phyloP scores from a whole-genome alignment of 2,113 vertebrate genomes.

The Pomatorhinus ruficollis region DNA sequence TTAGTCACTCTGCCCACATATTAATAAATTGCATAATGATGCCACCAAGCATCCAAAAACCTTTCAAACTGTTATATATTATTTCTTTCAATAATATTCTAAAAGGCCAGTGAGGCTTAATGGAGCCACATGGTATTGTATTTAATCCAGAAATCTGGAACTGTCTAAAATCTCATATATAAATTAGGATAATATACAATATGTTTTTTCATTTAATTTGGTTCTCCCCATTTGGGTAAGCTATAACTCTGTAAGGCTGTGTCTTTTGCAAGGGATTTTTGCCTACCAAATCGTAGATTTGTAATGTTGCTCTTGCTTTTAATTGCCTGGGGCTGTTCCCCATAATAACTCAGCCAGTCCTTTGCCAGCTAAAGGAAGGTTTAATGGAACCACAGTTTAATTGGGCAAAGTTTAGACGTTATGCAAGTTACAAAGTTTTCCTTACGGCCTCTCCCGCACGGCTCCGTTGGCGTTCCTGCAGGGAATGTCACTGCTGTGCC shows the following conservation, averaged over 20 bases:
- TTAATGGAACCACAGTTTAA: conserved; percentile 41
- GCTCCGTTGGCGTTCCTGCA: background rate
- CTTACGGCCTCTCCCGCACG: fast-evolving
- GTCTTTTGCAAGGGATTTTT: conserved; percentile 38
- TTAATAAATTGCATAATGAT: conserved; percentile 72
- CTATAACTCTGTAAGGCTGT: background rate
- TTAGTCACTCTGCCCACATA: conserved; percentile 70
- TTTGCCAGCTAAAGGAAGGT: conserved; percentile 16
- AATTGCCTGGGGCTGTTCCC: conserved; percentile 23
- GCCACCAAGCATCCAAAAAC: conserved; percentile 66
- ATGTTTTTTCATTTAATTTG: conserved; percentile 65
- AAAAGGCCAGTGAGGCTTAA: conserved; percentile 59
- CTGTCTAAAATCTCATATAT: conserved; percentile 58
- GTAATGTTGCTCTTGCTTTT: conserved; percentile 13
- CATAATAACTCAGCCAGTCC: background rate
- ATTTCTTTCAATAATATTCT: conserved; percentile 66
- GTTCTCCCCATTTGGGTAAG: conserved; percentile 14
- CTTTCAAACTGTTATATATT: conserved; percentile 67
- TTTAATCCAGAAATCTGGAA: conserved; percentile 68
- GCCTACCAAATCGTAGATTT: background rate
- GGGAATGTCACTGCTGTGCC: fast-evolving
- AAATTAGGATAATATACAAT: conserved; percentile 62
- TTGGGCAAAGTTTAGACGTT: background rate
- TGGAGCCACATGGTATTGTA: conserved; percentile 68
- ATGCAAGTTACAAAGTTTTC: background rate